These are phyloP conservation scores for Leontocebus nigricollis DNA, from an alignment of 2,797 vertebrate genomes.

Conservation along the genomic window DNA sequence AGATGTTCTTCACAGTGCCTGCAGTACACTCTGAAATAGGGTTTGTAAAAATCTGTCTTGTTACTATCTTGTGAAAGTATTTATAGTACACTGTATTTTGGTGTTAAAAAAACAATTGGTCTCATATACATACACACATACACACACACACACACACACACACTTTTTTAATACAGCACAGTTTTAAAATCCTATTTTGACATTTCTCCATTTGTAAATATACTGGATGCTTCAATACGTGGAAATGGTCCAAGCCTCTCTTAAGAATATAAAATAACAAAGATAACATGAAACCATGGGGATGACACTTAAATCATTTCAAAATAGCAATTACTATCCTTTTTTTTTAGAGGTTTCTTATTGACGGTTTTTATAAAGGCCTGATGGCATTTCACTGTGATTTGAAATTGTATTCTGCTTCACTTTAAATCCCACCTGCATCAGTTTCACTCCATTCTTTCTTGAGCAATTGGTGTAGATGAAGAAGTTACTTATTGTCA, in stretches of 20 bases:
- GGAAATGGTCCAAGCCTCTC: background rate
- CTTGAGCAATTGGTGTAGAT: conserved; percentile 10
- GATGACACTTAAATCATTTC: conserved; percentile 46
- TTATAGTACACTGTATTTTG: background rate
- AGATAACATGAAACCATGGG: background rate
- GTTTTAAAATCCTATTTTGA: background rate
- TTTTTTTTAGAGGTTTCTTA: conserved; percentile 22
- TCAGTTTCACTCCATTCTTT: conserved; percentile 26
- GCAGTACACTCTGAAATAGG: background rate
- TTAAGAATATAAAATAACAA: background rate
- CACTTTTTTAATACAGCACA: background rate
- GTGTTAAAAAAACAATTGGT: background rate
- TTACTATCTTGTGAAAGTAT: background rate
- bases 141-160: background rate
- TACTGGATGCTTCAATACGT: background rate
- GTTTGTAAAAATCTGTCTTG: background rate
- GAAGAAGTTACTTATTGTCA: background rate
- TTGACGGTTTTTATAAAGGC: conserved; percentile 1
- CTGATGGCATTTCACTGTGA: background rate
- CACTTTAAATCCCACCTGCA: conserved; percentile 13
- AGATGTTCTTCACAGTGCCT: background rate
- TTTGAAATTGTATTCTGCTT: conserved; percentile 32
- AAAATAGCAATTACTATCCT: background rate
- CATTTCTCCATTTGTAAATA: background rate
- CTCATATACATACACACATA: background rate